Base-by-base conservation (phyloP, 2,888 invertebrate genomes). In the Ectemnius cavifrons region DNA sequence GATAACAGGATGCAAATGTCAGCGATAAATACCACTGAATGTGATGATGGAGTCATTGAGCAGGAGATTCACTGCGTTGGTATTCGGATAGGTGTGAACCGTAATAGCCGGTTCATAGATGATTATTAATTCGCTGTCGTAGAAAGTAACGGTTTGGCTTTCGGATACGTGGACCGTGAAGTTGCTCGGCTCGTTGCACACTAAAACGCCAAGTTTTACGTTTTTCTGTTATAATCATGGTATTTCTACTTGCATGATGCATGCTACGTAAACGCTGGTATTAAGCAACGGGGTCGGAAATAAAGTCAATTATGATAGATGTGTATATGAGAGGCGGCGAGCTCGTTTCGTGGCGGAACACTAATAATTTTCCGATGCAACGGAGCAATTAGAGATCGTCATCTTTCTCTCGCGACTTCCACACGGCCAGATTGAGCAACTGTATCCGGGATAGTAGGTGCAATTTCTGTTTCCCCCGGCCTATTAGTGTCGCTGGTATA, bases 1-100 rank as follows among this genome's bases (percentile, higher is more conserved):
- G 52, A 52, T 5, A 52, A 52, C 4, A 5, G 1, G 37, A 11
- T 11, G 37, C 8, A 37, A 8, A 37, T 6, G 37, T 11, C 16
- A 58, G 0, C 20, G 16, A 49, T 23, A 14, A 37, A 52, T 63
- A 83, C 83, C 83, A 68, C 52, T 64, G 49, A 85, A 84, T 59
- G 61, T 52, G 8, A 82, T 58, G 4, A 62, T 47, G 0, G 77
- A 66, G 27, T 80, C 71, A n/a, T 80, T 66, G 6, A 81, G 73
- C 14, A 71, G 63, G 27, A 84, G 37, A n/a, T 81, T 73, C 47
- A 81, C 68, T n/a, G 61, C 46, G 11, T 78, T 52, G 23, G 46
- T 60, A 14, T 64, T 76, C 6, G 77, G 73, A 63, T 80, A 76
- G 16, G 63, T 52, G 16, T 63, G 62, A 45, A 80, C 47, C 4